phyloP scores from a whole-genome alignment of 2,888 invertebrate species.

The Crepidodera aurea region DNA sequence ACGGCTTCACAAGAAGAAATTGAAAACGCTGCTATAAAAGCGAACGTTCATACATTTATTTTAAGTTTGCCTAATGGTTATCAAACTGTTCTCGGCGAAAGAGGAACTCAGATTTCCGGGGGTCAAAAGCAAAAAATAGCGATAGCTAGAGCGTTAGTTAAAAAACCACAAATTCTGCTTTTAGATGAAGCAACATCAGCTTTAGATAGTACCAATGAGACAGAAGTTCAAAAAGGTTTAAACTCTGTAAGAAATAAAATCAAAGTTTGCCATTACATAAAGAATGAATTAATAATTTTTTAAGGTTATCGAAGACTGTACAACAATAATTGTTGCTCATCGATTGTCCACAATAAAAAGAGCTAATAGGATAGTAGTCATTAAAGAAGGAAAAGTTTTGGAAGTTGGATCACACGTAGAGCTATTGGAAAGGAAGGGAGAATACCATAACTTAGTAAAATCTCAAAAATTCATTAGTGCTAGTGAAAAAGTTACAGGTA shows the following conservation, averaged over 20 bases:
- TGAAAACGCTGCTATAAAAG: conserved; percentile 72
- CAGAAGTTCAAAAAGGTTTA: neutral
- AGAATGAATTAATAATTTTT: conserved; percentile 12
- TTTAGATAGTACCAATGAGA: conserved; percentile 5
- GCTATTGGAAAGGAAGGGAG: conserved; percentile 69
- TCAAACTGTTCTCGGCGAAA: conserved; percentile 83
- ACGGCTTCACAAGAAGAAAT: conserved; percentile 72
- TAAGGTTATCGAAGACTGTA: conserved; percentile 74
- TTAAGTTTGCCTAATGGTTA: conserved; percentile 79
- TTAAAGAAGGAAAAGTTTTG: conserved; percentile 71
- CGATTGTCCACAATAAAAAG: conserved; percentile 75
- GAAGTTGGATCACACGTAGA: conserved; percentile 75
- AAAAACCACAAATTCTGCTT: conserved; percentile 8
- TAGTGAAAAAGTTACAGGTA: neutral
- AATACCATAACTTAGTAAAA: conserved; percentile 74
- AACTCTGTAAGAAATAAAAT: neutral
- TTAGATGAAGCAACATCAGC: conserved; percentile 20
- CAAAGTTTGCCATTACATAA: too few relatives aligned
- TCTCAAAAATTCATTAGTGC: conserved; percentile 61
- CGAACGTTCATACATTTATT: conserved; percentile 82
- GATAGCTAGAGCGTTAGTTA: conserved; percentile 19
- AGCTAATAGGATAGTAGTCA: conserved; percentile 75
- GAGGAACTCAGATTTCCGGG: conserved; percentile 82
- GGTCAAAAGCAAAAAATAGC: conserved; percentile 66
- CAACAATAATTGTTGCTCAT: conserved; percentile 81